Conservation (phyloP, 2,797 vertebrate species). For the Smutsia temminckii region DNA sequence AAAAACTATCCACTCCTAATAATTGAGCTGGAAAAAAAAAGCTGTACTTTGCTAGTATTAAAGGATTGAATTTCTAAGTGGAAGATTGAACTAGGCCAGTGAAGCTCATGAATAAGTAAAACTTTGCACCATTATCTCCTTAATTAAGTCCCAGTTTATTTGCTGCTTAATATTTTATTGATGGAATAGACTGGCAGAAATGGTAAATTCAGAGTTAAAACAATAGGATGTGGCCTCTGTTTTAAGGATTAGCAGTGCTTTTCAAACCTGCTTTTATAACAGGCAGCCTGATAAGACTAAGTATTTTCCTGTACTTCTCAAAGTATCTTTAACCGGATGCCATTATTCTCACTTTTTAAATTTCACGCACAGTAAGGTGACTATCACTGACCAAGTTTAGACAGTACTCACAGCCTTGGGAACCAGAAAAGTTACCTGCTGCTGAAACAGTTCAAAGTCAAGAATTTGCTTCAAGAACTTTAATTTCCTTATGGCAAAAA, state of each 20-base stretch:
- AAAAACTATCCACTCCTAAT: constrained; percentile 51
- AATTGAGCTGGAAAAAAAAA: background rate
- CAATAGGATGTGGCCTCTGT: background rate
- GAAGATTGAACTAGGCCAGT: background rate
- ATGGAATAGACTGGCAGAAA: constrained; percentile 44
- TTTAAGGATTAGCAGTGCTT: constrained; percentile 24
- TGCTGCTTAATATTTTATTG: constrained; percentile 49
- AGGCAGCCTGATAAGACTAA: background rate
- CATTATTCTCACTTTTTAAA: background rate
- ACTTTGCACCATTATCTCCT: constrained; percentile 26
- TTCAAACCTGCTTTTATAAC: background rate
- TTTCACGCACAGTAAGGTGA: background rate
- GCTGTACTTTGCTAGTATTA: constrained; percentile 28
- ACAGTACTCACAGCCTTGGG: background rate
- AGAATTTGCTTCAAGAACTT: constrained; percentile 38
- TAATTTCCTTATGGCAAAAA: constrained; percentile 38
- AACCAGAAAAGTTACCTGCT: constrained; percentile 7
- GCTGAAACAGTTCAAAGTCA: background rate
- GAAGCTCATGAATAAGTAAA: constrained; percentile 67
- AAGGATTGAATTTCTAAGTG: constrained; percentile 40
- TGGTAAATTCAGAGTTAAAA: constrained; percentile 28
- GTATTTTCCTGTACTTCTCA: background rate
- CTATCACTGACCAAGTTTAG: background rate
- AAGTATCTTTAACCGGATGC: background rate
- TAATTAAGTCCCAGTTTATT: constrained; percentile 71